Evolutionary conservation across 1,140 invertebrate species (phyloP), one percentile per base, ranked within the genome.

Genomic region (Anoplolepis gracilipes): DNA sequence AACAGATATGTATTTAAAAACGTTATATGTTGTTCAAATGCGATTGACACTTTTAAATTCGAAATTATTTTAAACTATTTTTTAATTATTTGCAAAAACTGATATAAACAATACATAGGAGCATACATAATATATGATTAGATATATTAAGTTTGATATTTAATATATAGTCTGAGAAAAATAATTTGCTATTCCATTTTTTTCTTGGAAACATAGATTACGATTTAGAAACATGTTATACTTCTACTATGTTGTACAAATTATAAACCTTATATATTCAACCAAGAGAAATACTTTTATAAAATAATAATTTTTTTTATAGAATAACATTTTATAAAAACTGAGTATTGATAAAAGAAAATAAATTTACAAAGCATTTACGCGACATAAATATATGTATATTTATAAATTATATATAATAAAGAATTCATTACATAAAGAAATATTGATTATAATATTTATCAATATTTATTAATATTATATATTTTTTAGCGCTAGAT

Each of bases 1-100:
- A 42, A 79, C 33, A n/a, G 70, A 70, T 42, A 55, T 69, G 39
- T 69, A 39, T n/a, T 22, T 22, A 10, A 28, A 65, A 55, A n/a
- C 16, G 16, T 5, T 36, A 57, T 30, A 70, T 46, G 19, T 1
- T 30, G n/a, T 42, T 81, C 22, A 16, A 30, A n/a, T 16, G 11
- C 46, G 30, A 30, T 4, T 36, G 22, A 11, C 28, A 42, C 13
- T 0, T 67, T 67, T 69, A 55, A 67, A 46, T 30, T 16, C 25
- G 6, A 8, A 53, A 67, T 78, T 7, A 65, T 36, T 53, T 39
- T 39, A 39, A 39, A 30, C 6, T 33, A 1, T 62, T 53, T 19
- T 28, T 55, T 28, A 13, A 33, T 11, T 28, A 2, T 67, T 10
- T 33, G 10, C n/a, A 10, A 33, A 77, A 6, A 64, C 4, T 39